phyloP scores from a whole-genome alignment of 2,113 vertebrate species.

The Eulacestoma nigropectus region DNA sequence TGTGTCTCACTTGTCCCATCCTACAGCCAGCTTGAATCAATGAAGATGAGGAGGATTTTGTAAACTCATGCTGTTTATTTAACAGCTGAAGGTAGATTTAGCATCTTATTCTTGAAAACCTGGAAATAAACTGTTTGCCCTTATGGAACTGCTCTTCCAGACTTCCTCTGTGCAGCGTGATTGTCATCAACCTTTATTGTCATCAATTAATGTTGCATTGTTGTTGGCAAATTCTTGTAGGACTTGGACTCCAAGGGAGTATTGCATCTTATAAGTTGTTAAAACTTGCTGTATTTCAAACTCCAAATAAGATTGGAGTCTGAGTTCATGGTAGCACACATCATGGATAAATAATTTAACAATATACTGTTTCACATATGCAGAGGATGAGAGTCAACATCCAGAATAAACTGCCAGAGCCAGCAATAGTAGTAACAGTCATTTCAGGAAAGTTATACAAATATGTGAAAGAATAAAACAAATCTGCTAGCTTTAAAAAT shows the following conservation, averaged over 20 bases:
- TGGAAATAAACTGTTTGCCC: not conserved
- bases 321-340: not conserved
- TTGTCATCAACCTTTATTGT: not conserved
- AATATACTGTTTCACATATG: not conserved
- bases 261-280: not conserved
- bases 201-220: not conserved
- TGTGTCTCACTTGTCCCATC: not conserved
- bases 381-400: not conserved
- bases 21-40: not conserved
- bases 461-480: not conserved
- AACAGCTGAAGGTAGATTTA: not conserved
- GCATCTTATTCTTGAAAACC: not conserved
- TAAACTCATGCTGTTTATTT: not conserved
- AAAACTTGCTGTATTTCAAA: not conserved
- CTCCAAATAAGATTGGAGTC: not conserved
- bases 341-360: not conserved
- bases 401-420: not conserved
- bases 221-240: not conserved
- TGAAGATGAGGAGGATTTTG: not conserved
- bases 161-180: not conserved
- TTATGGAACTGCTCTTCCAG: not conserved
- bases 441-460: not conserved
- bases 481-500: not conserved
- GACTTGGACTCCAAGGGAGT: not conserved
- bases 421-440: not conserved